Evolutionary conservation across 2,113 vertebrate genomes (phyloP).

Genomic region (Saimiri boliviensis): DNA sequence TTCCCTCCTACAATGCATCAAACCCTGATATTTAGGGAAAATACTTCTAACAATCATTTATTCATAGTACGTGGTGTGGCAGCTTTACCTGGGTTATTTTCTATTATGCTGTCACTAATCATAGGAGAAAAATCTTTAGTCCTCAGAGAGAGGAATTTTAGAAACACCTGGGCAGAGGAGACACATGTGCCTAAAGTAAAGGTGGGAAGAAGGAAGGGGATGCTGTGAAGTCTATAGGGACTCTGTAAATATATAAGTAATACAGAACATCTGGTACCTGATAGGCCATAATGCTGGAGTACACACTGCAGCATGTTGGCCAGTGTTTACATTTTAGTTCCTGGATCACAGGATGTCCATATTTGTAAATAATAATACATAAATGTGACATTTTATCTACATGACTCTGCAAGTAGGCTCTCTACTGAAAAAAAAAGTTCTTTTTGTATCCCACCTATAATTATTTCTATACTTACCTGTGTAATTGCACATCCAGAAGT

Average conservation of each 20-base stretch:
- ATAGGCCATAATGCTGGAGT: neutral
- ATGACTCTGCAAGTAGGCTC: neutral
- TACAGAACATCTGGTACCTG: neutral
- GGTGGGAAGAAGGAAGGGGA: neutral
- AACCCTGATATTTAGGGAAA: neutral
- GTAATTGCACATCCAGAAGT: conserved; percentile 17
- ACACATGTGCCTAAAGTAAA: neutral
- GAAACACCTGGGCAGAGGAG: neutral
- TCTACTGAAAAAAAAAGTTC: neutral
- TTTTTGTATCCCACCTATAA: neutral
- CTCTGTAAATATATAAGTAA: neutral
- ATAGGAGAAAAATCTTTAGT: neutral
- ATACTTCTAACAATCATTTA: neutral
- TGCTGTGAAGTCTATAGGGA: neutral
- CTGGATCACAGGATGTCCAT: neutral
- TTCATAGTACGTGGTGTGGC: neutral
- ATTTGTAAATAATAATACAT: neutral
- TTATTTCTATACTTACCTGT: neutral
- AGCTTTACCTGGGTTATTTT: neutral
- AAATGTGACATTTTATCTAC: neutral
- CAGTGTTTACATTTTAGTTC: neutral
- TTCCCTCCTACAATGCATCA: neutral
- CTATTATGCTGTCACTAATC: neutral
- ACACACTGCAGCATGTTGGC: too few relatives aligned
- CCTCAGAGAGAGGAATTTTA: neutral